Evolutionary conservation across 2,113 vertebrate genomes (phyloP).

Genomic region (Pseudorectes ferrugineus): DNA sequence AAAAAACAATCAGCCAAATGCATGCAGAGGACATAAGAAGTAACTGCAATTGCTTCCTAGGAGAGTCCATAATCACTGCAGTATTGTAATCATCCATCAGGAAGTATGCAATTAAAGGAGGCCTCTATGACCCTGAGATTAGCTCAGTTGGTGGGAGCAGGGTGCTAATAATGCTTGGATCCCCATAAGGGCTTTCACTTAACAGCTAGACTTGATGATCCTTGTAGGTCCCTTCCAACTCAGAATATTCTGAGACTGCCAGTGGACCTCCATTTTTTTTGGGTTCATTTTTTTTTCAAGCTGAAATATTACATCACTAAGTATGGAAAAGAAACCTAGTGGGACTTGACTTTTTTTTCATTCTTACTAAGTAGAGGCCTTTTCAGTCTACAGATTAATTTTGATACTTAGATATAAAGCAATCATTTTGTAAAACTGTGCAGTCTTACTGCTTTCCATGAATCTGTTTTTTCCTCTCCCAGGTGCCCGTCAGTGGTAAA

Average conservation of each 20-base stretch:
- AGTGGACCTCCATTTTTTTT: neutral
- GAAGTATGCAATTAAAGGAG: neutral
- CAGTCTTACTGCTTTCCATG: neutral
- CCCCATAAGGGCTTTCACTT: neutral
- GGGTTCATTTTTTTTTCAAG: neutral
- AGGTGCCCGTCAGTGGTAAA: neutral
- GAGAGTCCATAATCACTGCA: neutral
- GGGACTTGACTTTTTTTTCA: neutral
- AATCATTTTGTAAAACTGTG: neutral
- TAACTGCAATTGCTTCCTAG: neutral
- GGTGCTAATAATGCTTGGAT: neutral
- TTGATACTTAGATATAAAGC: neutral
- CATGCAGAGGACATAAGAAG: neutral
- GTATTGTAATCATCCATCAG: neutral
- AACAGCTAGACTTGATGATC: neutral
- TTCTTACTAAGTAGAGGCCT: neutral
- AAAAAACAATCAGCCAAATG: neutral
- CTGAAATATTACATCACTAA: neutral
- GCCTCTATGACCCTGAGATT: neutral
- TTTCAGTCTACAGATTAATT: neutral
- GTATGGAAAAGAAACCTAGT: neutral
- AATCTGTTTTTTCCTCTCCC: neutral
- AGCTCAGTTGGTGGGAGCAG: neutral
- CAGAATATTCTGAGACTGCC: neutral
- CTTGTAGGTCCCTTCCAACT: neutral